Percentiles rank a stretch among this genome's conserved stretches.
Evolutionary conservation across 2,797 vertebrate species (phyloP).

Genomic region (Graptemys geographica): DNA sequence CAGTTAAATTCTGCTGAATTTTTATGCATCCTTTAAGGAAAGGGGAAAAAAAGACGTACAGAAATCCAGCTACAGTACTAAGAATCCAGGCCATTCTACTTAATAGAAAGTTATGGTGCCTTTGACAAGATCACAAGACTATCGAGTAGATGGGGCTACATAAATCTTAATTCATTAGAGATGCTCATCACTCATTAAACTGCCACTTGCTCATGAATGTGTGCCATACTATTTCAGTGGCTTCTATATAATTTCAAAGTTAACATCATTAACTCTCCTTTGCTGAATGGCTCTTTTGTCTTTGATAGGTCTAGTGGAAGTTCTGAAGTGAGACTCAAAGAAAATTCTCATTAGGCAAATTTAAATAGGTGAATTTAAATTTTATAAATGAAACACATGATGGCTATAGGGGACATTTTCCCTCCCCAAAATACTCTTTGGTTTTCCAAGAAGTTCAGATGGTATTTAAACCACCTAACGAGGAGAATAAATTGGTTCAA

Average conservation of each 20-base stretch:
- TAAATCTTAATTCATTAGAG: not conserved
- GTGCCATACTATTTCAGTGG: not conserved
- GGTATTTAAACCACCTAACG: not conserved
- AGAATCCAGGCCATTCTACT: not conserved
- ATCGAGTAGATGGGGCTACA: not conserved
- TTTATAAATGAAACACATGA: not conserved
- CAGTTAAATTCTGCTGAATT: not conserved
- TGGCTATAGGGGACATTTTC: not conserved
- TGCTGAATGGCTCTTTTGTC: not conserved
- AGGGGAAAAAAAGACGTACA: not conserved
- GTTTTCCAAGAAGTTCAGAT: not conserved
- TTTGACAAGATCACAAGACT: constrained; percentile 18
- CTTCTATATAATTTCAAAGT: constrained; percentile 4
- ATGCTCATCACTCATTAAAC: not conserved
- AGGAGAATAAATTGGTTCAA: not conserved
- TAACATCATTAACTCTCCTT: not conserved
- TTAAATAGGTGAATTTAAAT: not conserved
- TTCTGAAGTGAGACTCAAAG: not conserved
- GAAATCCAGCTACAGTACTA: not conserved
- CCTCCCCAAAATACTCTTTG: not conserved
- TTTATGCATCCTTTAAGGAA: constrained; percentile 1
- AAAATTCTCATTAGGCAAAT: not conserved
- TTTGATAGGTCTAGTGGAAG: not conserved
- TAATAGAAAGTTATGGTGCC: not conserved
- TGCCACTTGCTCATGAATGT: not conserved